These are phyloP conservation scores for Stenichneumon culpator DNA, from an alignment of 2,888 invertebrate species.

Conservation along the genomic window DNA sequence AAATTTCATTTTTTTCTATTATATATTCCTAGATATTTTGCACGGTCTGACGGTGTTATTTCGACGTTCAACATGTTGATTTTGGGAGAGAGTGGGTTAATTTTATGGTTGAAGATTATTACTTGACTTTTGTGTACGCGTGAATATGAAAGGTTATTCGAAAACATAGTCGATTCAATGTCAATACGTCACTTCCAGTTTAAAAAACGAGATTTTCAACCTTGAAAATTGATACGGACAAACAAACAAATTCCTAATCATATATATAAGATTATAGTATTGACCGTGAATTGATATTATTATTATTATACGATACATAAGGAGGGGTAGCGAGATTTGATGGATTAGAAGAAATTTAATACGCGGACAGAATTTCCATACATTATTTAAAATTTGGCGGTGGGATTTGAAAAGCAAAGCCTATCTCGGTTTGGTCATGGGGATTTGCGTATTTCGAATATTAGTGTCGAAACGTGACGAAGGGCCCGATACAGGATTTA, in stretches of 20 bases:
- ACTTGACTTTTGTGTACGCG: too few species aligned
- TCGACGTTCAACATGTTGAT: too few species aligned
- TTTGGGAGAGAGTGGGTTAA: too few species aligned
- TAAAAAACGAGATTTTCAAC: too few species aligned
- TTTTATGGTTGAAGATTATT: too few species aligned
- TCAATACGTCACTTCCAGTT: neutral
- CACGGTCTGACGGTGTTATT: too few species aligned
- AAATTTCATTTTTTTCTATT: too few species aligned
- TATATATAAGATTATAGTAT: slow-evolving; percentile 25
- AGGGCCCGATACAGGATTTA: slow-evolving; percentile 53
- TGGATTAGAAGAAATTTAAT: slow-evolving; percentile 29
- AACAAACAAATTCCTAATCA: too few species aligned
- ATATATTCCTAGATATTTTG: too few species aligned
- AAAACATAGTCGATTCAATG: neutral
- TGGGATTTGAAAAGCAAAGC: slow-evolving; percentile 33
- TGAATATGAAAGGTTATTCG: slow-evolving; percentile 4
- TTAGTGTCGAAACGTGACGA: slow-evolving; percentile 56
- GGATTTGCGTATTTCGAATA: slow-evolving; percentile 46
- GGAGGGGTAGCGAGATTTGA: neutral
- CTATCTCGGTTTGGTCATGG: slow-evolving; percentile 32
- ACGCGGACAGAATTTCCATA: neutral
- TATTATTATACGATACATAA: too few species aligned
- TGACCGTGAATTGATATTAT: slow-evolving; percentile 22
- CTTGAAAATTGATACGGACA: too few species aligned
- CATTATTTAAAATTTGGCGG: slow-evolving; percentile 29